A percentile compares a stretch with the other conserved stretches of the same genome.
Evolutionary conservation across 2,888 invertebrate genomes (phyloP).

Genomic region (Drosophila demipolita): DNA sequence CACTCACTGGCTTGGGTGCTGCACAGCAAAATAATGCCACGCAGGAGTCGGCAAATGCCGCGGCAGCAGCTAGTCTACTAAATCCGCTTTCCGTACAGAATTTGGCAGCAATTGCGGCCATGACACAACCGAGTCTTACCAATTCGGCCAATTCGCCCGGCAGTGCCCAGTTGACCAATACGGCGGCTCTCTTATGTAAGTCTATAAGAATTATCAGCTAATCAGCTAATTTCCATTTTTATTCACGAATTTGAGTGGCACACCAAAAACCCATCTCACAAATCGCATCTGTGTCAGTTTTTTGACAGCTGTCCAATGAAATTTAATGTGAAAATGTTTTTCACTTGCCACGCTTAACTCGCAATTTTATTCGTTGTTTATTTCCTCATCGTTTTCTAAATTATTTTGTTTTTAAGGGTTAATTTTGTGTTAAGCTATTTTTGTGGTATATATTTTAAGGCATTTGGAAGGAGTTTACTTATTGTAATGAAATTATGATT

Average conservation of each 20-base stretch:
- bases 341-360: not conserved
- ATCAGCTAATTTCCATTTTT: constrained; percentile 37
- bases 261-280: constrained; percentile 1
- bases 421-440: constrained; percentile 24
- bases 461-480: not conserved
- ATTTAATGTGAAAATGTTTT: constrained; percentile 2
- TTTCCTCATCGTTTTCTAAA: constrained; percentile 51
- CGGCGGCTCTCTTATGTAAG: constrained; percentile 85
- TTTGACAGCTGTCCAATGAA: constrained; percentile 44
- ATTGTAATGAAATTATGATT: not conserved
- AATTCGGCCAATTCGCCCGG: constrained; percentile 82
- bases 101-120: constrained; percentile 92
- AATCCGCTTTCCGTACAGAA: constrained; percentile 96
- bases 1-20: constrained; percentile 81
- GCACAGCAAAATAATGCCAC: constrained; percentile 82
- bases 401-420: not conserved
- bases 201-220: constrained; percentile 12
- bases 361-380: not conserved
- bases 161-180: constrained; percentile 84
- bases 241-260: not conserved
- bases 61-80: constrained; percentile 86
- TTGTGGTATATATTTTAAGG: not conserved
- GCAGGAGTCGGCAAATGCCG: constrained; percentile 74
- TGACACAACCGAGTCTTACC: constrained; percentile 86
- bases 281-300: constrained; percentile 23